Base-by-base conservation (phyloP, 2,797 vertebrate genomes). In the Nothura maculosa region DNA sequence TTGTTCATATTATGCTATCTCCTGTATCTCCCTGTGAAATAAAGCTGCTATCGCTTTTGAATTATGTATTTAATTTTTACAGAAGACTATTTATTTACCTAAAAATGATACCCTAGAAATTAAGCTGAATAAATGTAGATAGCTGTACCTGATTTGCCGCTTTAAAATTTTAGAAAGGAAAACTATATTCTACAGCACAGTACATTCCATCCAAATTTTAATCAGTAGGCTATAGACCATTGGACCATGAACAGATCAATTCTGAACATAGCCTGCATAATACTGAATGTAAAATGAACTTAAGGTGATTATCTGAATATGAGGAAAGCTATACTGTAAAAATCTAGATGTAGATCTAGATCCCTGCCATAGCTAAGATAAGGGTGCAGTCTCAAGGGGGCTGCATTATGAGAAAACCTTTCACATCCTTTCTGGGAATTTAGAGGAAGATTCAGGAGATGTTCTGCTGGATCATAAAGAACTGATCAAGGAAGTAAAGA, bases 31-130 rank as follows among this genome's bases (percentile, higher is more conserved):
- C 9, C 17, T 30, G 17, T 32, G 38, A 84, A 50, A 72, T 5
- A 48, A 9, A 34, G 25, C 1, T 14, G 9, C 32, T 85, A 67
- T 3, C 3, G 0, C 0, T 47, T 80, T 22, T 68, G 24, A 77
- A 85, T 67, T 50, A 27, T 1, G 1, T 11, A 42, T 55, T 80
- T 74, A 63, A 24, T 63, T 77, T 77, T 70, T 48, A 77, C 5
- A 60, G 15, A 77, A 89, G 22, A 50, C 7, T 60, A 28, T 4
- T 25, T 73, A 55, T 3, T 38, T 77, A 18, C 18, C 60, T n/a
- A 43, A 87, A 72, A 30, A 3, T 42, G 1, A 3, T 45, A 3
- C 40, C 22, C 10, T 52, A 66, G n/a, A 80, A 82, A 63, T 50
- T 66, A n/a, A 69, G 7, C 5, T 8, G 5, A 45, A 5, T 12